Evolutionary conservation across 2,797 vertebrate genomes (phyloP).

Genomic region (Clarias laeviceps): DNA sequence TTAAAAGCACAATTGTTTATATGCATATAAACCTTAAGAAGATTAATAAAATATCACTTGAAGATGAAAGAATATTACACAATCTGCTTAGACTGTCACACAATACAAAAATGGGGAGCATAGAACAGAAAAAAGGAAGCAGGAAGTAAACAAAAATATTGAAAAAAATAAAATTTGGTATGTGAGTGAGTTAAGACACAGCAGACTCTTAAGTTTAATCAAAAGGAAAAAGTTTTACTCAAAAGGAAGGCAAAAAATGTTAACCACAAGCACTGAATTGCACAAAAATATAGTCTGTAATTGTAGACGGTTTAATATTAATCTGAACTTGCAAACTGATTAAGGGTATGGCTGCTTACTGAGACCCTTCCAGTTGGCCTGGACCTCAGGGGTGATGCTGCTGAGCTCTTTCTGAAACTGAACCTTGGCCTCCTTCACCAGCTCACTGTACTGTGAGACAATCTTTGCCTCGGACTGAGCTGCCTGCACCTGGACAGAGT

Average conservation of each 20-base stretch:
- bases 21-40: background rate
- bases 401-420: slow-evolving; percentile 92
- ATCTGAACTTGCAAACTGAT: background rate
- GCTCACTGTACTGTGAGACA: slow-evolving; percentile 91
- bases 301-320: background rate
- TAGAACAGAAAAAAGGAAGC: background rate
- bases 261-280: background rate
- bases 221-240: no score
- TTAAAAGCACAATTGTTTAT: background rate
- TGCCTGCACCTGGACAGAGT: slow-evolving; percentile 80
- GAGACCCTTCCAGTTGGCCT: slow-evolving; percentile 92
- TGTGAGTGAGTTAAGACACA: background rate
- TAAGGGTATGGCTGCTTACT: slow-evolving; percentile 76
- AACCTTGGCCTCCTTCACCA: slow-evolving; percentile 87
- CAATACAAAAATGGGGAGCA: background rate
- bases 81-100: background rate
- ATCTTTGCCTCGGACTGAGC: slow-evolving; percentile 92
- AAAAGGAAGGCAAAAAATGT: background rate
- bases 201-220: background rate
- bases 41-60: background rate
- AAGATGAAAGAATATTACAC: background rate
- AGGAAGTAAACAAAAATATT: background rate
- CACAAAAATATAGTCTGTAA: background rate
- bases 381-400: slow-evolving; percentile 91
- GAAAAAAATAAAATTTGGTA: background rate